Percentiles rank a stretch among this genome's conserved stretches.
phyloP scores from a whole-genome alignment of 2,888 invertebrate species.

The Nezara viridula region DNA sequence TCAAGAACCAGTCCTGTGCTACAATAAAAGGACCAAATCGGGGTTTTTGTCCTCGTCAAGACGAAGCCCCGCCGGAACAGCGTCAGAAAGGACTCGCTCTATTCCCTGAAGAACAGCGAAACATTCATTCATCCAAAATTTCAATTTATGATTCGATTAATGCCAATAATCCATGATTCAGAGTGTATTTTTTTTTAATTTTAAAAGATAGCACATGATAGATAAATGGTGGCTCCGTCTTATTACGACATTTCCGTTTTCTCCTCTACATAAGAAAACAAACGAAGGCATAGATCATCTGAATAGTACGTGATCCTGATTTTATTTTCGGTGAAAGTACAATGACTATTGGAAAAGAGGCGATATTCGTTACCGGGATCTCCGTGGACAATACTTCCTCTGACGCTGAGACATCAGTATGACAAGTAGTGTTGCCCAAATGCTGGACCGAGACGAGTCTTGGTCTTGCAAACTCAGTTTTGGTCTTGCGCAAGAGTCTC shows the following conservation, averaged over 20 bases:
- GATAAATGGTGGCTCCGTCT: background rate
- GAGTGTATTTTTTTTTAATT: too few relatives aligned
- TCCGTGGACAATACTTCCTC: background rate
- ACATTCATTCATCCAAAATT: too few relatives aligned
- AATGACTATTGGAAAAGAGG: background rate
- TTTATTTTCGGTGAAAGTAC: background rate
- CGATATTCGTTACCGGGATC: background rate
- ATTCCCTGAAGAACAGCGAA: background rate
- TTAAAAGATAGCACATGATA: too few relatives aligned
- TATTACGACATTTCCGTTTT: background rate
- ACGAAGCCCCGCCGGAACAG: background rate
- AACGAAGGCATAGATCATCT: background rate
- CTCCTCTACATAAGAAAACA: background rate
- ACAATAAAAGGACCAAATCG: slow-evolving; percentile 19
- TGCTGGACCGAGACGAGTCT: too few relatives aligned
- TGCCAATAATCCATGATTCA: too few relatives aligned
- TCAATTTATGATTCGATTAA: too few relatives aligned
- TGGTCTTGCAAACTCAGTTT: too few relatives aligned
- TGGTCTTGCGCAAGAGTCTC: too few relatives aligned
- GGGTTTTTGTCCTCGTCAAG: background rate
- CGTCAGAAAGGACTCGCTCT: background rate
- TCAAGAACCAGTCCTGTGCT: slow-evolving; percentile 8
- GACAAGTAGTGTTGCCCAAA: too few relatives aligned
- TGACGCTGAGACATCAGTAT: background rate
- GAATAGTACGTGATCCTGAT: slow-evolving; percentile 5